Percentiles rank a stretch among this genome's conserved stretches.
Conservation (phyloP, 35 echinoderm and acorn worm genomes). For the Ophioderma brevispina region DNA sequence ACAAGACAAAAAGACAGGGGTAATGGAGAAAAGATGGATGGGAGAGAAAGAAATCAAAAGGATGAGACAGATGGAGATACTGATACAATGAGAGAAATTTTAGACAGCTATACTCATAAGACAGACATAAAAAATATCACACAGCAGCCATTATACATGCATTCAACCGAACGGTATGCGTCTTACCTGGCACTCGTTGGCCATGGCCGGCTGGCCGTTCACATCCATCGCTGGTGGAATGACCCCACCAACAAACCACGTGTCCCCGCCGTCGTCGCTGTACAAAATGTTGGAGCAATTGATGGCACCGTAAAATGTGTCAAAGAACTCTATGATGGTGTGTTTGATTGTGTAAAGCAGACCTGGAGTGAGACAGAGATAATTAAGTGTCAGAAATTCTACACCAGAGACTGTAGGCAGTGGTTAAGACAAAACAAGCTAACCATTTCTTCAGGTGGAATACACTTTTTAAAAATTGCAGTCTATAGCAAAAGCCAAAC, state of each 20-base stretch:
- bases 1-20: too few species aligned
- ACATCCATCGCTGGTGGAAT: constrained; percentile 61
- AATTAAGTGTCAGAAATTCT: too few species aligned
- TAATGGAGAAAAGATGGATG: too few species aligned
- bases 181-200: constrained; percentile 84
- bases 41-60: too few species aligned
- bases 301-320: constrained; percentile 59
- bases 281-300: constrained; percentile 66
- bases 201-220: constrained; percentile 49
- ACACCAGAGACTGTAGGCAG: too few species aligned
- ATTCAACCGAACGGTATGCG: too few species aligned
- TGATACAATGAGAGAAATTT: too few species aligned
- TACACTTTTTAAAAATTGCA: background rate
- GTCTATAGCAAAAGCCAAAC: background rate
- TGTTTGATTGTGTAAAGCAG: constrained; percentile 53
- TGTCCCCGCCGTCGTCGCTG: constrained; percentile 79
- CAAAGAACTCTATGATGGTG: constrained; percentile 66
- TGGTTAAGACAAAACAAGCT: too few species aligned
- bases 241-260: constrained; percentile 55
- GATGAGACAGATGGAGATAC: too few species aligned
- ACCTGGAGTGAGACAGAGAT: constrained; percentile 30
- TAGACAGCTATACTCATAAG: too few species aligned
- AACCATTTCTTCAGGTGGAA: background rate
- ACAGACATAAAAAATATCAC: too few species aligned
- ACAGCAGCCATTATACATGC: too few species aligned